Evolutionary conservation across 2,888 invertebrate genomes (phyloP), one percentile per base, ranked within the genome.

Genomic region (Cantharis flavilabris): DNA sequence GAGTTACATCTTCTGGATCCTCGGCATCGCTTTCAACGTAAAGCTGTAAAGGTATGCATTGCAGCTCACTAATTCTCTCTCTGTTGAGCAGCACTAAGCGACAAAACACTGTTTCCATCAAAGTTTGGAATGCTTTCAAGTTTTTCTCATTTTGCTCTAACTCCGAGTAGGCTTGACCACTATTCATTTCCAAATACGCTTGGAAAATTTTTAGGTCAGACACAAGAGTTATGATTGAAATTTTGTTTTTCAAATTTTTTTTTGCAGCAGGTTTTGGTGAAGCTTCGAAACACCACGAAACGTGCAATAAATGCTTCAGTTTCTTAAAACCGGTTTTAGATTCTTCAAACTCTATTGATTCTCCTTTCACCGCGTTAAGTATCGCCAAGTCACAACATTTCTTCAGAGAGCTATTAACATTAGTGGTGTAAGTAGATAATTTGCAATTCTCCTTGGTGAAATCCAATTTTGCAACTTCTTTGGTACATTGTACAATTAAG

Each of bases 321-420:
- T 76, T 73, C 63, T 77, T 78, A 62, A 80, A 73, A 30, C 79
- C 72, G 16, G 75, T 70, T 71, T 82, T 79, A 26, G 72, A 69
- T 70, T 76, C 71, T 49, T 76, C 77, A 26, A 9, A 4, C 30
- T 18, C 18, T 30, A 70, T 16, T 9, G 16, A n/a, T 72, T 70
- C 28, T 73, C 33, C 63, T 69, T 75, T 75, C 9, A 62, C 65
- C 14, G 13, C 65, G n/a, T 28, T 33, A 3, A 49, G 10, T 11
- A 77, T 73, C 4, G 69, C 77, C 23, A 79, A 75, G n/a, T 79
- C 74, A 18, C 77, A 77, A 23, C 74, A 79, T 69, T 79, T 77
- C 64, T 79, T 79, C 26, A 79, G 69, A 18, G 74, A 67, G 10
- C 72, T 77, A 23, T 20, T 64, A 16, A 79, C 74, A 49, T 80